A percentile compares a stretch with the other conserved stretches of the same genome.
phyloP scores from a whole-genome alignment of 2,113 vertebrate species.

The Crocuta crocuta region DNA sequence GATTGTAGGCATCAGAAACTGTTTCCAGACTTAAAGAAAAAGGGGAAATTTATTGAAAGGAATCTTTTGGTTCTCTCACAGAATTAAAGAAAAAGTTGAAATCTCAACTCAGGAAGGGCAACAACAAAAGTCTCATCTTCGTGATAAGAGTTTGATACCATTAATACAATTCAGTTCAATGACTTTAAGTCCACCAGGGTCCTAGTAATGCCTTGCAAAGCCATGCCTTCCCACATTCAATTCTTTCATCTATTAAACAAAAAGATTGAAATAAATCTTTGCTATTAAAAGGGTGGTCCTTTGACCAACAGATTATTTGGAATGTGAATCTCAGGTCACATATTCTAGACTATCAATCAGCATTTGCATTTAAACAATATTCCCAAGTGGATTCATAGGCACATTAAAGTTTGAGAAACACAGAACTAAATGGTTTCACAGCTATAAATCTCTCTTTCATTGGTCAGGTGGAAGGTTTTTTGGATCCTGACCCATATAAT shows the following conservation, averaged over 20 bases:
- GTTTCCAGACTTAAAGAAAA: not conserved
- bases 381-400: constrained; percentile 5
- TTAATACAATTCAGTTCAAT: constrained; percentile 1
- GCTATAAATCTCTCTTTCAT: not conserved
- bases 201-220: not conserved
- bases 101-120: not conserved
- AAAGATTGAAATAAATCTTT: constrained; percentile 19
- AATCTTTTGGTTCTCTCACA: not conserved
- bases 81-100: constrained; percentile 48
- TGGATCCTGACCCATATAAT: not conserved
- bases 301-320: not conserved
- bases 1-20: not conserved
- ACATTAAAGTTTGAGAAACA: constrained; percentile 46
- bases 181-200: not conserved
- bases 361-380: constrained; percentile 57
- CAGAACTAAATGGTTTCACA: not conserved
- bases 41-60: not conserved
- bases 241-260: constrained; percentile 15
- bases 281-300: not conserved
- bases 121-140: not conserved
- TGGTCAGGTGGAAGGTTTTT: not conserved
- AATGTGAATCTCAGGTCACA: not conserved
- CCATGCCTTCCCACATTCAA: not conserved
- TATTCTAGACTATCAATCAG: not conserved
- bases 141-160: not conserved